Evolutionary conservation across 2,888 invertebrate genomes (phyloP), one percentile per base, ranked within the genome.

Genomic region (Lycocerus yunnanus): DNA sequence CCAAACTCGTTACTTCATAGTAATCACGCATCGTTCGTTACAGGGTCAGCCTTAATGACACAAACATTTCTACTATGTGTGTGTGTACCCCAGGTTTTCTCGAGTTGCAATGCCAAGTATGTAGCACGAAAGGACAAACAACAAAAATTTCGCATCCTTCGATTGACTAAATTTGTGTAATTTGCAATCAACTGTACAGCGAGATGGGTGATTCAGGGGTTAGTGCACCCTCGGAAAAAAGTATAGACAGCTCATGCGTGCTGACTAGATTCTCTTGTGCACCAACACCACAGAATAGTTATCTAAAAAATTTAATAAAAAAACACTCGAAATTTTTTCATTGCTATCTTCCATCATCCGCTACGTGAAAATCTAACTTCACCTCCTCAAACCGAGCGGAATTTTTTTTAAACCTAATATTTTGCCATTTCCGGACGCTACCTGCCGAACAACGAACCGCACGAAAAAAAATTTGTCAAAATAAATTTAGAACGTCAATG

Each of bases 221-320:
- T 78, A 79, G 73, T 80, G 80, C 78, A 78, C 80, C 78, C 78
- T 80, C 72, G 78, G 77, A 77, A 75, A 70, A 68, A 73, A 78
- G 73, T 75, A 77, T 79, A 70, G 79, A 78, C 77, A 68, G 72
- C 66, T 58, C 72, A 71, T 71, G 67, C 75, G 73, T 74, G 75
- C 67, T 68, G 16, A 11, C 60, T 66, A 70, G 15, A 6, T 43
- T 71, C 71, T 65, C 69, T 67, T 24, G 21, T 66, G 66, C 21
- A 66, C 21, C 15, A 66, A 15, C 24, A 43, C 43, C 43, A n/a
- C 43, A n/a, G 43, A n/a, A 43, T 43, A 43, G 43, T 43, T 43
- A n/a, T 43, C 43, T 43, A 43, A 43, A 43, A 43, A 43, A 43
- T 43, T 43, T 43, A 43, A 43, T 43, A 43, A 43, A 43, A 43